These are phyloP conservation scores for Oplegnathus fasciatus DNA, from an alignment of 2,113 vertebrate species.

Conservation along the genomic window DNA sequence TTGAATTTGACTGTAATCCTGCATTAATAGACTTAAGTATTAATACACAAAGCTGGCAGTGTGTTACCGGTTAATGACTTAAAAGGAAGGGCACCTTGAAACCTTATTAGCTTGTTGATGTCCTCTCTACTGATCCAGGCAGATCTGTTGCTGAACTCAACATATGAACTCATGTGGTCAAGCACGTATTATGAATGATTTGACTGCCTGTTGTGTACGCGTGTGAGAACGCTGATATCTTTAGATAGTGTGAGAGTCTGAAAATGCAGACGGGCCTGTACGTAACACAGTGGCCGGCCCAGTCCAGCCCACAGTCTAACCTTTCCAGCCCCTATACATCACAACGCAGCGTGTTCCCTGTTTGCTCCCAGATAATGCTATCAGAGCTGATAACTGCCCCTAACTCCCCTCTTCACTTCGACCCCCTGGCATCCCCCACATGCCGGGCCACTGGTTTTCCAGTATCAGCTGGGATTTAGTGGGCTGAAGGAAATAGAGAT, in stretches of 20 bases:
- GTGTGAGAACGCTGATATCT: slow-evolving; percentile 60
- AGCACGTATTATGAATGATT: slow-evolving; percentile 33
- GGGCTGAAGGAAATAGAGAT: slow-evolving; percentile 58
- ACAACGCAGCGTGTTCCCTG: slow-evolving; percentile 77
- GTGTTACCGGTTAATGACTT: slow-evolving; percentile 12
- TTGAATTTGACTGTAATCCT: not conserved
- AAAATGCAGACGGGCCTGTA: slow-evolving; percentile 75
- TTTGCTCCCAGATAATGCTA: slow-evolving; percentile 83
- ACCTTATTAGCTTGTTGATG: slow-evolving; percentile 31
- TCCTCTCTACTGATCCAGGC: slow-evolving; percentile 37
- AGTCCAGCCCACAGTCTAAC: slow-evolving; percentile 39
- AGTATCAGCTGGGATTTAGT: slow-evolving; percentile 45
- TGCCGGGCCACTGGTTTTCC: slow-evolving; percentile 61
- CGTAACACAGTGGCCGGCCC: slow-evolving; percentile 78
- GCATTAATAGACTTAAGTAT: not conserved
- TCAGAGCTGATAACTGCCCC: slow-evolving; percentile 80
- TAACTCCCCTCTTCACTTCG: slow-evolving; percentile 46
- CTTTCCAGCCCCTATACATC: slow-evolving; percentile 68
- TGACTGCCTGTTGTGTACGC: slow-evolving; percentile 33
- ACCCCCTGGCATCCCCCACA: slow-evolving; percentile 43
- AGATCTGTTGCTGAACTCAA: slow-evolving; percentile 43
- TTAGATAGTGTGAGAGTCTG: slow-evolving; percentile 74
- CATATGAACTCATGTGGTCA: slow-evolving; percentile 43
- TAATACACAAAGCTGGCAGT: slow-evolving; percentile 6
- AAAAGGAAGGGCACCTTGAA: slow-evolving; percentile 68